Conservation (phyloP, 2,113 vertebrate species). For the Pleuronectes platessa region DNA sequence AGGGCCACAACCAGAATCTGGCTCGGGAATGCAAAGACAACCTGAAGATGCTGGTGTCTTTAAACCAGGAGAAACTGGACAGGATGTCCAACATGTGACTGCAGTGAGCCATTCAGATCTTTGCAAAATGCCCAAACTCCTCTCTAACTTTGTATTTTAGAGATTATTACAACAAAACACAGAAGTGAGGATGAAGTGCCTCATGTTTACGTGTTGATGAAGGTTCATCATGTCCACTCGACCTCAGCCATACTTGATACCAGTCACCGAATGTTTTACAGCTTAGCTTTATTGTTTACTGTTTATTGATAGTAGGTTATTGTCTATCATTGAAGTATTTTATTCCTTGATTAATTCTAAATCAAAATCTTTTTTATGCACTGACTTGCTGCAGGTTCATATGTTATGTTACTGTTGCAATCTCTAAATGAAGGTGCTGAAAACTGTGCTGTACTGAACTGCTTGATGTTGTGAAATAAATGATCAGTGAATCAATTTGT, state of each 20-base stretch:
- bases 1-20: slow-evolving; percentile 21
- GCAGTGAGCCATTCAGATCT: neutral
- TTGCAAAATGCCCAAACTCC: neutral
- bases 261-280: slow-evolving; percentile 21
- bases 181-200: neutral
- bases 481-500: neutral
- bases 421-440: slow-evolving; percentile 22
- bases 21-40: slow-evolving; percentile 84
- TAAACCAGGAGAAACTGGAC: slow-evolving; percentile 85
- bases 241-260: neutral
- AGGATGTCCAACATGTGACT: slow-evolving; percentile 43
- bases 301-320: slow-evolving; percentile 21
- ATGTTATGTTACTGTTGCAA: slow-evolving; percentile 7
- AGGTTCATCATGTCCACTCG: neutral
- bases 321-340: neutral
- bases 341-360: no score
- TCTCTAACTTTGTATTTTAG: neutral
- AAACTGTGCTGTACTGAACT: slow-evolving; percentile 25
- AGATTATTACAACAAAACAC: neutral
- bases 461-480: slow-evolving; percentile 47
- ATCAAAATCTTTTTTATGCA: neutral
- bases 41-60: slow-evolving; percentile 86
- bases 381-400: neutral
- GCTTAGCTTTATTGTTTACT: neutral
- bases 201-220: neutral